phyloP scores from a whole-genome alignment of 2,797 vertebrate genomes.

The Rhodeus uyekii region DNA sequence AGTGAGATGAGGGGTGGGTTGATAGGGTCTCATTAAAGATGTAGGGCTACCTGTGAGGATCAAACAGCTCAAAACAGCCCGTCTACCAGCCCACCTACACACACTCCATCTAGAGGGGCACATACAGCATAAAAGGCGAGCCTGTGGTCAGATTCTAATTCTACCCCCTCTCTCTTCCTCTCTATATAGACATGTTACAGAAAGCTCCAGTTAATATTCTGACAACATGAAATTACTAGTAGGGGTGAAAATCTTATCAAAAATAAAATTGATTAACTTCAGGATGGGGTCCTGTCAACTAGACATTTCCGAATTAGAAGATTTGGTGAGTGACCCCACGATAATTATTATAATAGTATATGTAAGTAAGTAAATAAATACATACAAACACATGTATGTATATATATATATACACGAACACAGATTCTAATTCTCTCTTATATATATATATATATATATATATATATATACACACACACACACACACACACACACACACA shows the following conservation, averaged over 20 bases:
- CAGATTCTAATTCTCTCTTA: too few relatives aligned
- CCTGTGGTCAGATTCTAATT: background rate
- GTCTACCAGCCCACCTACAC: conserved; percentile 2
- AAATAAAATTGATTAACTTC: background rate
- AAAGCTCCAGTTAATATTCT: background rate
- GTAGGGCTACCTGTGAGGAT: conserved; percentile 41
- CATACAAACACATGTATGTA: too few relatives aligned
- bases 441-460: background rate
- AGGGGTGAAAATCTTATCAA: background rate
- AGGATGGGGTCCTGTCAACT: background rate
- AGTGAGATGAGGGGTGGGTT: background rate
- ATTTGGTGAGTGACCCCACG: background rate
- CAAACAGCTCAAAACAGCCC: conserved; percentile 27
- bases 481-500: too few relatives aligned
- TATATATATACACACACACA: background rate
- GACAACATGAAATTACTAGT: background rate
- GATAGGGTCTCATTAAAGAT: conserved; percentile 45
- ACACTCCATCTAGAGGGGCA: background rate
- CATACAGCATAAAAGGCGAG: conserved; percentile 25
- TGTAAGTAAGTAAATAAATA: too few relatives aligned
- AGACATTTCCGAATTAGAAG: background rate
- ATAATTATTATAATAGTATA: background rate
- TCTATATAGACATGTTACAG: background rate
- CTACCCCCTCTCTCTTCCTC: background rate
- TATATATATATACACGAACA: too few relatives aligned